Evolutionary conservation across 2,113 vertebrate species (phyloP).

Genomic region (Bufo bufo): DNA sequence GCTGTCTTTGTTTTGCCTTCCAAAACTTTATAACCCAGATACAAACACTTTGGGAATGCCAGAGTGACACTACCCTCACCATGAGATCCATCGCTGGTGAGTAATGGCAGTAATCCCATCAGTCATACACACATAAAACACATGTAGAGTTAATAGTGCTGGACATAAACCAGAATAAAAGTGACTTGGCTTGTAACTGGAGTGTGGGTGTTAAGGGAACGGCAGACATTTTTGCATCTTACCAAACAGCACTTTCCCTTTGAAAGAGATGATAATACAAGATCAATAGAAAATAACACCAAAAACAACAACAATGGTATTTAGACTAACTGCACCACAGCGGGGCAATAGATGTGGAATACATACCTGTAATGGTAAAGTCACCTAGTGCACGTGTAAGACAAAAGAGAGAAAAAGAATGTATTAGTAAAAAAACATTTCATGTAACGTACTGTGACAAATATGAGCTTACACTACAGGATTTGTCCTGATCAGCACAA

Average conservation of each 20-base stretch:
- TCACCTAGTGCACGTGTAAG: slow-evolving; percentile 73
- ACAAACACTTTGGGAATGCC: background rate
- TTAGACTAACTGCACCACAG: background rate
- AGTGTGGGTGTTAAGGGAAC: slow-evolving; percentile 42
- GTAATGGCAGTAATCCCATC: background rate
- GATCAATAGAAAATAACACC: slow-evolving; percentile 59
- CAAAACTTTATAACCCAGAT: background rate
- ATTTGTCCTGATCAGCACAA: background rate
- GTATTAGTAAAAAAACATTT: slow-evolving; percentile 62
- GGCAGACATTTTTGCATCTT: slow-evolving; percentile 62
- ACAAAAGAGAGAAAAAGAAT: slow-evolving; percentile 61
- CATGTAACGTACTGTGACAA: background rate
- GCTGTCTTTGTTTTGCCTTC: background rate
- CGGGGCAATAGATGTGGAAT: slow-evolving; percentile 54
- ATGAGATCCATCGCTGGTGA: background rate
- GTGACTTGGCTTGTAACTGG: slow-evolving; percentile 46
- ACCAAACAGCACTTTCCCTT: slow-evolving; percentile 78
- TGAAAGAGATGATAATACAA: slow-evolving; percentile 65
- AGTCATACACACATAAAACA: slow-evolving; percentile 14
- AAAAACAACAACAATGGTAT: background rate
- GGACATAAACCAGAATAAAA: slow-evolving; percentile 54
- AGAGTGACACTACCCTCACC: background rate
- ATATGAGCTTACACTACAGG: too few relatives aligned
- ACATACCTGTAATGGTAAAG: slow-evolving; percentile 84
- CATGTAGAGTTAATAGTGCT: slow-evolving; percentile 60